Percentiles rank a stretch among this genome's conserved stretches.
Evolutionary conservation across 2,888 invertebrate species (phyloP).

Genomic region (Tetropium fuscum): DNA sequence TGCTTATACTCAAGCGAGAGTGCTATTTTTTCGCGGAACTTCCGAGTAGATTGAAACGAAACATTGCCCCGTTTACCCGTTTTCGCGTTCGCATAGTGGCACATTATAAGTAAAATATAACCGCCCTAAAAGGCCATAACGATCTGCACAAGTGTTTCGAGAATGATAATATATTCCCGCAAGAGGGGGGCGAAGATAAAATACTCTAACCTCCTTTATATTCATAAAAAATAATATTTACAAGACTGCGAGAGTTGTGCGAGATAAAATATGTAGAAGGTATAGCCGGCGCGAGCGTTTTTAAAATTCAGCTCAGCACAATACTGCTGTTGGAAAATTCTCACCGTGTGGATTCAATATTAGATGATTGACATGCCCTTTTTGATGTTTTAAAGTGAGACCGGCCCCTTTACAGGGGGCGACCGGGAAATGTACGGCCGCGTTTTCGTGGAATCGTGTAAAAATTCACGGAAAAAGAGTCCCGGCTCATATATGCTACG

Average conservation of each 20-base stretch:
- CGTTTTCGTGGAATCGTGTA: slow-evolving; percentile 27
- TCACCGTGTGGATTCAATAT: slow-evolving; percentile 59
- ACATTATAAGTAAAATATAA: slow-evolving; percentile 27
- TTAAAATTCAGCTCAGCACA: slow-evolving; percentile 55
- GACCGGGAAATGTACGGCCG: neutral
- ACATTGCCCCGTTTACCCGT: slow-evolving; percentile 26
- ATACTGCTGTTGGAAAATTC: slow-evolving; percentile 51
- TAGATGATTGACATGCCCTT: slow-evolving; percentile 61
- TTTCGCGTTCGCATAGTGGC: slow-evolving; percentile 4
- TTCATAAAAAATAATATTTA: slow-evolving; percentile 42
- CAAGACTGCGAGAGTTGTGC: slow-evolving; percentile 21
- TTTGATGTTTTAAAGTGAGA: slow-evolving; percentile 55
- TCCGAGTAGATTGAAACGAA: slow-evolving; percentile 28
- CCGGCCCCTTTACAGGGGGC: slow-evolving; percentile 18
- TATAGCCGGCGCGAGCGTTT: slow-evolving; percentile 25
- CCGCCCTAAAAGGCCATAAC: slow-evolving; percentile 27
- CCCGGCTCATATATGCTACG: slow-evolving; percentile 38
- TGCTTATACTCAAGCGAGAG: too few relatives aligned
- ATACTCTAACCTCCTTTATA: slow-evolving; percentile 25
- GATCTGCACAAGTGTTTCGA: slow-evolving; percentile 28
- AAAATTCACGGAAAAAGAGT: slow-evolving; percentile 29
- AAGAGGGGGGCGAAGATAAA: slow-evolving; percentile 21
- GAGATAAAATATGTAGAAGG: slow-evolving; percentile 33
- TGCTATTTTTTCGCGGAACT: too few relatives aligned
- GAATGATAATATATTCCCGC: slow-evolving; percentile 28